Base-by-base conservation (phyloP, 2,888 invertebrate genomes). In the Oscheius sp. region DNA sequence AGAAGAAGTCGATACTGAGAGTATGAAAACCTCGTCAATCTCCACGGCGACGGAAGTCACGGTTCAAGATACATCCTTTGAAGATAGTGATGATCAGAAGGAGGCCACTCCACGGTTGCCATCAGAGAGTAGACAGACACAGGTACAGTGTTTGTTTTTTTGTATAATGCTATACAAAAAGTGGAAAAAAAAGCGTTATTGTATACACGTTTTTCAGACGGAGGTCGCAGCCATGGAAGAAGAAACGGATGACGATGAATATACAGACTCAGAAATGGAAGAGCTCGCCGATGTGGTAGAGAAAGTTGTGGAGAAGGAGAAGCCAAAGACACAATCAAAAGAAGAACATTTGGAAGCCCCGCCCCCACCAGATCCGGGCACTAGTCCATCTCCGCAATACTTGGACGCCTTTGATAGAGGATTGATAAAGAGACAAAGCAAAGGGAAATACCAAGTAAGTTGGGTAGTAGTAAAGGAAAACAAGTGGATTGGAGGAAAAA, bases 371-470 rank as follows among this genome's bases (percentile, higher is more conserved):
- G 73, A 74, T 54, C 74, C 76, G 30, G 71, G 74, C 12, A 67
- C 67, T 17, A 72, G 75, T 33, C 59, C 59, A 1, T 59, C 59
- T 12, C 77, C 77, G 14, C 77, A 82, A 54, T 81, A 78, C 62
- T 63, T 84, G 45, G 80, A 80, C 38, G 81, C 82, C 0, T 80
- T 85, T 66, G 85, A 85, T 67, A 59, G 85, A 6, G 83, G 84
- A 22, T 70, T 85, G 28, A 80, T 82, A 51, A 85, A 85, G 64
- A 68, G 85, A 17, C 82, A 84, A 67, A 81, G 81, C 67, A 85
- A 85, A 67, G 85, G 85, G 51, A 85, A 85, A 70, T 85, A 85
- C 54, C 85, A 84, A 77, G 81, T 80, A 22, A n/a, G 47, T 28
- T 9, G 9, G 33, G 8, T 4, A 45, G 17, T 6, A 8, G 49